Evolutionary conservation across 2,113 vertebrate genomes (phyloP).

Genomic region (Thymallus thymallus): DNA sequence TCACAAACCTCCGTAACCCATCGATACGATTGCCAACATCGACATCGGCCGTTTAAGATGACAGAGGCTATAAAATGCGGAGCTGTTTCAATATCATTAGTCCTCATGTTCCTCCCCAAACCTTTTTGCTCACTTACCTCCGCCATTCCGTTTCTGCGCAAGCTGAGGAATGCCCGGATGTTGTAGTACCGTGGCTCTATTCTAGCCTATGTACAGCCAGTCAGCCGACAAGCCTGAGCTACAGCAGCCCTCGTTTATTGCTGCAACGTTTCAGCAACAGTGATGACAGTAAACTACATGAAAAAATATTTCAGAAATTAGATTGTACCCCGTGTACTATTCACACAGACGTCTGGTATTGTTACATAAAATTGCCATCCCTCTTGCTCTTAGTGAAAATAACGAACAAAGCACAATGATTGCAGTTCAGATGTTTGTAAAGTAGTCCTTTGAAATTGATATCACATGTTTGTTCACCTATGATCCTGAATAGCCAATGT

Average conservation of each 20-base stretch:
- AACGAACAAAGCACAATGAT: neutral
- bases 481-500: too few species aligned
- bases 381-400: neutral
- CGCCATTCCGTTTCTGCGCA: constrained; percentile 81
- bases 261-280: constrained; percentile 48
- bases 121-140: constrained; percentile 75
- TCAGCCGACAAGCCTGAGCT: too few species aligned
- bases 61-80: constrained; percentile 20
- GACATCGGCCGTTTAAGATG: constrained; percentile 14
- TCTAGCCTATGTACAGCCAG: constrained; percentile 45
- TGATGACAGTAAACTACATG: constrained; percentile 12
- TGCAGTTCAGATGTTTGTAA: neutral
- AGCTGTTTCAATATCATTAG: constrained; percentile 38
- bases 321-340: neutral
- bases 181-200: constrained; percentile 59
- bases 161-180: constrained; percentile 77
- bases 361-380: neutral
- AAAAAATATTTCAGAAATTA: neutral
- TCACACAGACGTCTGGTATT: neutral
- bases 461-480: constrained; percentile 1
- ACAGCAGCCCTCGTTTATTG: constrained; percentile 57
- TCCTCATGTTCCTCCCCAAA: constrained; percentile 58
- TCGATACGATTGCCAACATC: constrained; percentile 33
- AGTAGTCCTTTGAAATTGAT: neutral
- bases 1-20: constrained; percentile 24